A percentile compares a stretch with the other conserved stretches of the same genome.
Evolutionary conservation across 2,888 invertebrate species (phyloP).

Genomic region (Doris montereyensis): DNA sequence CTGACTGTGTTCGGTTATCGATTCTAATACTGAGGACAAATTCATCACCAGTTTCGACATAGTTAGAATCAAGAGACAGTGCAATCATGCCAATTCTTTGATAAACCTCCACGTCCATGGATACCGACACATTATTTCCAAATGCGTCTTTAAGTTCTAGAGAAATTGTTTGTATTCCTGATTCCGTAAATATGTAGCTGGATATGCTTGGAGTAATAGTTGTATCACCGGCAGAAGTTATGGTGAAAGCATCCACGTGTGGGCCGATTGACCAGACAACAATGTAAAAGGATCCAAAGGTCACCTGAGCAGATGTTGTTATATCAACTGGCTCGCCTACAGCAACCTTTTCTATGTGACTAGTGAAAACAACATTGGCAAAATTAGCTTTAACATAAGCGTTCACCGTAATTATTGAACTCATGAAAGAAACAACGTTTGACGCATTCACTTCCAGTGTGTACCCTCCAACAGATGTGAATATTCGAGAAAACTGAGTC

Average conservation of each 20-base stretch:
- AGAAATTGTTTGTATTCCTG: slow-evolving; percentile 48
- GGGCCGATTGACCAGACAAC: slow-evolving; percentile 27
- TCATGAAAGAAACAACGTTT: slow-evolving; percentile 38
- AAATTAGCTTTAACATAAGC: slow-evolving; percentile 31
- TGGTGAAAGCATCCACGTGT: slow-evolving; percentile 25
- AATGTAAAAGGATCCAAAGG: not conserved
- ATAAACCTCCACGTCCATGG: slow-evolving; percentile 46
- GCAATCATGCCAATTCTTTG: slow-evolving; percentile 42
- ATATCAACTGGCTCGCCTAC: not conserved
- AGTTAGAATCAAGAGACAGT: not conserved
- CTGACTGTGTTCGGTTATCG: not conserved
- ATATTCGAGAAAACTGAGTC: slow-evolving; percentile 36
- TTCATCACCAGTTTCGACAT: not conserved
- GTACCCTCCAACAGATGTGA: slow-evolving; percentile 45
- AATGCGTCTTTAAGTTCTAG: slow-evolving; percentile 45
- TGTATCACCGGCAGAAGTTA: slow-evolving; percentile 18
- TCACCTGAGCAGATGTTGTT: not conserved
- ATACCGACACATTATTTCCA: slow-evolving; percentile 27
- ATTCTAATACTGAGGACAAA: slow-evolving; percentile 22
- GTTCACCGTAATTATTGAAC: slow-evolving; percentile 34
- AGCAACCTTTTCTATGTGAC: not conserved
- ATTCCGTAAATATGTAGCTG: slow-evolving; percentile 41
- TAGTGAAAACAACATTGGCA: not conserved
- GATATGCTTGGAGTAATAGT: not conserved
- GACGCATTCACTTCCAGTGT: slow-evolving; percentile 39